phyloP scores from a whole-genome alignment of 2,888 invertebrate genomes.

The Gymnocheta viridis region DNA sequence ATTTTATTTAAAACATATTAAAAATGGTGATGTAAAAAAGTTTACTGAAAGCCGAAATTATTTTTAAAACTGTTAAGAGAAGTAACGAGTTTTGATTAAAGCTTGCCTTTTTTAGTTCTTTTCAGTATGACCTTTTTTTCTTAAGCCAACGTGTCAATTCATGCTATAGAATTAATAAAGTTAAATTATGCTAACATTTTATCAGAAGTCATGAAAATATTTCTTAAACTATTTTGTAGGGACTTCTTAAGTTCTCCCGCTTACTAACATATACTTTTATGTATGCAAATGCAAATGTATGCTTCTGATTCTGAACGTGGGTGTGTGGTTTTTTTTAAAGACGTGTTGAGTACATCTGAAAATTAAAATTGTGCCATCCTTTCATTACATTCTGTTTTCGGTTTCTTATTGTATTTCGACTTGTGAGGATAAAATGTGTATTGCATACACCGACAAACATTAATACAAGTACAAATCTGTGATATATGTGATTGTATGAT shows the following conservation, averaged over 20 bases:
- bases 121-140: too few species aligned
- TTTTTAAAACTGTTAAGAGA: too few species aligned
- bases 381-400: constrained; percentile 19
- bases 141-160: background rate
- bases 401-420: constrained; percentile 9
- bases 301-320: constrained; percentile 15
- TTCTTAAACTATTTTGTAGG: background rate
- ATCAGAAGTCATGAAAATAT: background rate
- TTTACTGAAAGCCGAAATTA: background rate
- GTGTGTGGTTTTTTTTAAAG: constrained; percentile 51
- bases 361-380: constrained; percentile 57
- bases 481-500: background rate
- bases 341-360: constrained; percentile 63
- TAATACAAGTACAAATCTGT: background rate
- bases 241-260: background rate
- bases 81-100: too few species aligned
- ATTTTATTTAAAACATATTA: background rate
- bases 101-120: background rate
- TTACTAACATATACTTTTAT: background rate
- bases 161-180: background rate
- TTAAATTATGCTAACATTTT: background rate
- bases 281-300: background rate
- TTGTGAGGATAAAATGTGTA: constrained; percentile 14
- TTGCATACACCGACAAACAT: background rate
- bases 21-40: background rate